Percentiles rank a stretch among this genome's conserved stretches.
Conservation (phyloP, 2,113 vertebrate species). For the Oryzias curvinotus region DNA sequence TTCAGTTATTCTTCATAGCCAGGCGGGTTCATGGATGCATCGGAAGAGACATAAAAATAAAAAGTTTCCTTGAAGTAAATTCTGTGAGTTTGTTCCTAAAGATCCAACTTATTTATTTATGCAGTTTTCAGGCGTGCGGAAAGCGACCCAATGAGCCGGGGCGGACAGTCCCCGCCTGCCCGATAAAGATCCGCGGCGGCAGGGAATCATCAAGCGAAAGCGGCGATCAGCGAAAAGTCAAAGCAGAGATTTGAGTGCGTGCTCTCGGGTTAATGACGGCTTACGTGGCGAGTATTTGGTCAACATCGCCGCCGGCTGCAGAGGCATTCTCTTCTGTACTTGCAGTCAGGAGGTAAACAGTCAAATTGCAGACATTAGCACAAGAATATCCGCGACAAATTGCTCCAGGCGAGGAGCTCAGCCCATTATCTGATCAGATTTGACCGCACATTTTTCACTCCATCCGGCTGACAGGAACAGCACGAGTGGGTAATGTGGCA, state of each 20-base stretch:
- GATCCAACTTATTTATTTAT: slow-evolving; percentile 33
- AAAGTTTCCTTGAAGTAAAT: too few species aligned
- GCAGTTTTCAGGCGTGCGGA: slow-evolving; percentile 6
- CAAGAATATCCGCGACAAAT: slow-evolving; percentile 48
- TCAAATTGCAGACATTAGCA: slow-evolving; percentile 39
- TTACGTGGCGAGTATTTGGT: slow-evolving; percentile 6
- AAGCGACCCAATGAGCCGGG: slow-evolving; percentile 29
- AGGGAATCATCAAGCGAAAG: slow-evolving; percentile 10
- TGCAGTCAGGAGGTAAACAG: slow-evolving; percentile 14
- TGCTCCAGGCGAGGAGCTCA: slow-evolving; percentile 41
- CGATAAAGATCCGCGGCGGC: slow-evolving; percentile 16
- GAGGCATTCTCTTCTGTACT: background rate
- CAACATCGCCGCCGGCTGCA: background rate
- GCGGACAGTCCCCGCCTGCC: slow-evolving; percentile 32
- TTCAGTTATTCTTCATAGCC: too few species aligned
- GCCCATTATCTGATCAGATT: slow-evolving; percentile 58
- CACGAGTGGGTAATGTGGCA: slow-evolving; percentile 40
- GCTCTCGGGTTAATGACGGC: background rate
- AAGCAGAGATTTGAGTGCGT: slow-evolving; percentile 9
- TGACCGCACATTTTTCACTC: slow-evolving; percentile 43
- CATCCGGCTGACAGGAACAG: slow-evolving; percentile 46
- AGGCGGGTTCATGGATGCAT: too few species aligned
- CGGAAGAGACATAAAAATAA: too few species aligned
- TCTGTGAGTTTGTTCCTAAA: background rate
- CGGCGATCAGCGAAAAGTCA: slow-evolving; percentile 30